Evolutionary conservation across 2,888 invertebrate species (phyloP).

Genomic region (Zaprionus obscuricornis): DNA sequence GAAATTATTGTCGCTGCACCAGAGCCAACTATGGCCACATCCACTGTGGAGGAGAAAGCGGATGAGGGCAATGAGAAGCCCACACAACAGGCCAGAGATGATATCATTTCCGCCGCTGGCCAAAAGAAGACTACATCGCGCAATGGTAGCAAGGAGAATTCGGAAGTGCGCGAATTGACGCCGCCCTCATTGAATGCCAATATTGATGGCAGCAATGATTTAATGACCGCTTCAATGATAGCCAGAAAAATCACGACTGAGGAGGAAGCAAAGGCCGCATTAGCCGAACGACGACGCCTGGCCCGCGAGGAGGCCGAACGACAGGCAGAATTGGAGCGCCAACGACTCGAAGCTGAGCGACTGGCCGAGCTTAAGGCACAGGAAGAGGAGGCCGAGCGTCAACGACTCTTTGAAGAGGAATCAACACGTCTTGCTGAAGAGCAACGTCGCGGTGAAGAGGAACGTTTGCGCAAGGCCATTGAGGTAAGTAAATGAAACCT

Average conservation of each 20-base stretch:
- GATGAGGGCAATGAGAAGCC: slow-evolving; percentile 80
- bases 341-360: slow-evolving; percentile 88
- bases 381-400: slow-evolving; percentile 92
- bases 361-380: slow-evolving; percentile 89
- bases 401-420: slow-evolving; percentile 91
- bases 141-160: slow-evolving; percentile 81
- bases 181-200: slow-evolving; percentile 53
- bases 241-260: slow-evolving; percentile 92
- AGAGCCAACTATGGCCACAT: slow-evolving; percentile 56
- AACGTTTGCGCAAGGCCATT: slow-evolving; percentile 92
- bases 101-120: too few species aligned
- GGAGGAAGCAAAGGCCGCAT: slow-evolving; percentile 96
- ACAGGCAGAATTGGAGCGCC: slow-evolving; percentile 93
- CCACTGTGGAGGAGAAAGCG: slow-evolving; percentile 78
- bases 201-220: slow-evolving; percentile 59
- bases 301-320: slow-evolving; percentile 96
- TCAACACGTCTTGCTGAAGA: slow-evolving; percentile 90
- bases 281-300: slow-evolving; percentile 93
- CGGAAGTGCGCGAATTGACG: slow-evolving; percentile 77
- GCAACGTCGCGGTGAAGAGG: slow-evolving; percentile 92
- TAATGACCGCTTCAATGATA: slow-evolving; percentile 87
- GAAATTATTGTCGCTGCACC: slow-evolving; percentile 36
- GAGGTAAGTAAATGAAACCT: slow-evolving; percentile 84
- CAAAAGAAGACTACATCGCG: slow-evolving; percentile 65
- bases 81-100: too few species aligned